A percentile compares a stretch with the other conserved stretches of the same genome.
Conservation (phyloP, 1,140 invertebrate genomes). For the Littorina saxatilis region DNA sequence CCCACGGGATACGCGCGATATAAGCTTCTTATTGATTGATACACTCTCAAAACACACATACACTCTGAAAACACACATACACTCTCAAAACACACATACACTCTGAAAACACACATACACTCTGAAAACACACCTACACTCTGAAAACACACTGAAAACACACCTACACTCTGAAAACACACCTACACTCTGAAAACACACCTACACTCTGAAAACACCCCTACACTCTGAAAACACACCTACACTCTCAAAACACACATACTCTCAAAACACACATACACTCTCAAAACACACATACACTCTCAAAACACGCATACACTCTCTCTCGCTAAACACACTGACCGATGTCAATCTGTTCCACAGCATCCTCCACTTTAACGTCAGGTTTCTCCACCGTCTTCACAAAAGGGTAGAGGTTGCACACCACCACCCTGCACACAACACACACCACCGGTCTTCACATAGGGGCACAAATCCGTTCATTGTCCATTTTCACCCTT, state of each 20-base stretch:
- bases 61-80: no score
- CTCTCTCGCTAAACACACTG: constrained; percentile 26
- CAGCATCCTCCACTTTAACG: constrained; percentile 90
- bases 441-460: background rate
- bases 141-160: no score
- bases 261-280: background rate
- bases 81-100: no score
- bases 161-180: no score
- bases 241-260: background rate
- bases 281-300: background rate
- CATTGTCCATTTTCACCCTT: background rate
- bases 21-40: no score
- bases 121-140: no score
- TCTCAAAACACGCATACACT: background rate
- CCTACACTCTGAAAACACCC: no score
- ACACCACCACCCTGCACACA: constrained; percentile 79
- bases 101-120: no score
- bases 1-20: no score
- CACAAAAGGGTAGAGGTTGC: constrained; percentile 98
- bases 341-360: constrained; percentile 98
- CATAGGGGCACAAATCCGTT: background rate
- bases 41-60: no score
- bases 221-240: no score
- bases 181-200: no score
- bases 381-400: constrained; percentile 89